Percentiles rank a stretch among this genome's conserved stretches.
Evolutionary conservation across 2,797 vertebrate genomes (phyloP).

Genomic region (Betta splendens): DNA sequence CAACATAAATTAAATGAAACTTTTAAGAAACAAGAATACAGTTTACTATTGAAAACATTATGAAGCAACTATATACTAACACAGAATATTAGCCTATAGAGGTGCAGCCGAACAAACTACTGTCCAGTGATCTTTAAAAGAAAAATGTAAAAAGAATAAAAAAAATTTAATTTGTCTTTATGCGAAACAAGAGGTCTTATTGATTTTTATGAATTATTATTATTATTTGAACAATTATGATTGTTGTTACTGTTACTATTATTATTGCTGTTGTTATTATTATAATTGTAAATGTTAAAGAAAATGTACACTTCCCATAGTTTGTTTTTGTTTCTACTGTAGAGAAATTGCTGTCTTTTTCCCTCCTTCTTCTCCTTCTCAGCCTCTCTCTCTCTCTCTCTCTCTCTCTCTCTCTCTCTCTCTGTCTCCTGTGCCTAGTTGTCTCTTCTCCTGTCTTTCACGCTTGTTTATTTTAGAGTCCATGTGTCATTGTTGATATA

Average conservation of each 20-base stretch:
- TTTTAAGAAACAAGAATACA: slow-evolving; percentile 78
- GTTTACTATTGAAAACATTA: slow-evolving; percentile 84
- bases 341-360: slow-evolving; percentile 78
- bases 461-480: slow-evolving; percentile 82
- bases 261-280: slow-evolving; percentile 82
- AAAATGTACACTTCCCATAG: slow-evolving; percentile 82
- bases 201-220: slow-evolving; percentile 78
- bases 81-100: slow-evolving; percentile 86
- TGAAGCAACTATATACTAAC: slow-evolving; percentile 87
- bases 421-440: slow-evolving; percentile 74
- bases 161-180: slow-evolving; percentile 82
- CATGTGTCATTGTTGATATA: slow-evolving; percentile 86
- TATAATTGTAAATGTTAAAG: slow-evolving; percentile 86
- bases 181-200: slow-evolving; percentile 82
- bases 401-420: slow-evolving; percentile 66
- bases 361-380: slow-evolving; percentile 55
- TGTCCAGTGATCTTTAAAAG: slow-evolving; percentile 87
- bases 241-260: slow-evolving; percentile 86
- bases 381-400: slow-evolving; percentile 66
- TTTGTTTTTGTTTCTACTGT: slow-evolving; percentile 78
- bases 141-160: slow-evolving; percentile 68
- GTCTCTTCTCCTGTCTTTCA: slow-evolving; percentile 76
- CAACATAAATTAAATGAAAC: slow-evolving; percentile 82
- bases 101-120: slow-evolving; percentile 82
- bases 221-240: slow-evolving; percentile 83